These are phyloP conservation scores for Lordiphosa clarofinis DNA, from an alignment of 1,140 invertebrate species.

Conservation along the genomic window DNA sequence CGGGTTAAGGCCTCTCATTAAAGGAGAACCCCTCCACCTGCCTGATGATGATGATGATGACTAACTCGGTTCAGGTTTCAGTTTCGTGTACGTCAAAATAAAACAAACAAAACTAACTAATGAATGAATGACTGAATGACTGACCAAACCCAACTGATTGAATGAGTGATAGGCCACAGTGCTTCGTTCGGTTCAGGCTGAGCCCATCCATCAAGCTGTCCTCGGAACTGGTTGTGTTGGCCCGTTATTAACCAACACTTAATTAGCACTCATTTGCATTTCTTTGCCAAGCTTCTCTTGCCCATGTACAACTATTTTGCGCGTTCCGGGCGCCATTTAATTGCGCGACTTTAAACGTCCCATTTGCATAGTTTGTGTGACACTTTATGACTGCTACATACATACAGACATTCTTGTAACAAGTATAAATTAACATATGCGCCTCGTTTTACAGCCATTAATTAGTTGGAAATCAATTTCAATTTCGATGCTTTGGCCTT, in stretches of 20 bases:
- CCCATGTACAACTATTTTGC: conserved; percentile 18
- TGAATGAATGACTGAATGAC: conserved; percentile 41
- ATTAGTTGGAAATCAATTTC: conserved; percentile 54
- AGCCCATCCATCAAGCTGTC: conserved; percentile 52
- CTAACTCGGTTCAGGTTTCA: conserved; percentile 31
- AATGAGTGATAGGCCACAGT: conserved; percentile 38
- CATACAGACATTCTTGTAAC: conserved; percentile 5
- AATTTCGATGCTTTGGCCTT: conserved; percentile 11
- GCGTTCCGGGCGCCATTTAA: conserved; percentile 63
- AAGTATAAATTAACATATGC: conserved; percentile 60
- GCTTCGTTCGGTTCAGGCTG: conserved; percentile 12
- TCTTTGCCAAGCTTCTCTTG: not conserved
- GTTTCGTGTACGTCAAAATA: conserved; percentile 17
- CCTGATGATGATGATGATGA: conserved; percentile 11
- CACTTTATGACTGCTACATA: conserved; percentile 42
- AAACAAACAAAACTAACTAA: conserved; percentile 11
- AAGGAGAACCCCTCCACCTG: not conserved
- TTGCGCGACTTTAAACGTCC: conserved; percentile 56
- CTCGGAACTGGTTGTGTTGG: conserved; percentile 38
- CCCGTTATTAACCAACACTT: conserved; percentile 26
- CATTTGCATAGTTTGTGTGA: conserved; percentile 36
- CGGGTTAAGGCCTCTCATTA: conserved; percentile 15
- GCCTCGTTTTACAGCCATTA: conserved; percentile 27
- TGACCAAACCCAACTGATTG: conserved; percentile 12
- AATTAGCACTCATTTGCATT: conserved; percentile 55